phyloP scores from a whole-genome alignment of 2,888 invertebrate genomes.

The Bugulina stolonifera region DNA sequence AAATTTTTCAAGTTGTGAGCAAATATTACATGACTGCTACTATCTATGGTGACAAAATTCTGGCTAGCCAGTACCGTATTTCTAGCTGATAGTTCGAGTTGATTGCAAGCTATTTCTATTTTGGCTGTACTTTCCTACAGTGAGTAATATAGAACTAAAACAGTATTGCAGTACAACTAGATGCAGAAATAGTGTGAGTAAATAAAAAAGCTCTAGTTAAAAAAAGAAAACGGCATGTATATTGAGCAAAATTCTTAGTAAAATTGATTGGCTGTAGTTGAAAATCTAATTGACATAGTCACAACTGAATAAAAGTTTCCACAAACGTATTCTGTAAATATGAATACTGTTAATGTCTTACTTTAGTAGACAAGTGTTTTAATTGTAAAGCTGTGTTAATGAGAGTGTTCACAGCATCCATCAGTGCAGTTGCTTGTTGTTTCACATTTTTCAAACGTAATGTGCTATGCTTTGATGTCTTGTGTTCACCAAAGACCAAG shows the following conservation, averaged over 20 bases:
- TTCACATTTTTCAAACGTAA: not conserved
- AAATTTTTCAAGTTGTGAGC: not conserved
- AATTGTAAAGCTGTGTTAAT: not conserved
- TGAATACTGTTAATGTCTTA: not conserved
- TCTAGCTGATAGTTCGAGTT: not conserved
- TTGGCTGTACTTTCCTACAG: not conserved
- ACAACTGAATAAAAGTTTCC: no score
- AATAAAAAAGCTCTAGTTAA: no score
- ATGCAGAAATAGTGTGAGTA: no score
- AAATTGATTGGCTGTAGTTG: no score
- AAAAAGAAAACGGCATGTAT: no score
- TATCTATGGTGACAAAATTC: not conserved
- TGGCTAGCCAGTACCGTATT: not conserved
- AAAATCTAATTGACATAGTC: no score
- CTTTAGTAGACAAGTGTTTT: not conserved
- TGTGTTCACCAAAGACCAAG: not conserved
- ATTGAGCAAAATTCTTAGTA: no score
- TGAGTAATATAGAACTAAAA: no score
- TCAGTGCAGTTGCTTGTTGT: not conserved
- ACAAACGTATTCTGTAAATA: not conserved
- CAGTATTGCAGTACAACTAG: no score
- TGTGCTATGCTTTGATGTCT: not conserved
- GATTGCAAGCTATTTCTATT: constrained; percentile 10
- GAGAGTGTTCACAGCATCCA: not conserved
- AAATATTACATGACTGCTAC: not conserved